Percentiles rank a stretch among this genome's conserved stretches.
These are phyloP conservation scores for Penaeus vannamei DNA, from an alignment of 1,140 invertebrate genomes.

Conservation along the genomic window DNA sequence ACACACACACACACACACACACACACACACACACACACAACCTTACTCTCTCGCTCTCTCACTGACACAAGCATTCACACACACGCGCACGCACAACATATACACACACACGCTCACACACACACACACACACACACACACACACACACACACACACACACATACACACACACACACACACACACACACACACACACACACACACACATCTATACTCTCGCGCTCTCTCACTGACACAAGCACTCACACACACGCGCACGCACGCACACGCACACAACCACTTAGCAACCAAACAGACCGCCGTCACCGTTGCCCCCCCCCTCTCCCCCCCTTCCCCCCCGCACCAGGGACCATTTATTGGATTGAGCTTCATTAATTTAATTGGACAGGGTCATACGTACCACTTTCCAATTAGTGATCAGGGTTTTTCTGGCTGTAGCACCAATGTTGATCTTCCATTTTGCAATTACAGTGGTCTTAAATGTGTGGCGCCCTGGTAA, in stretches of 20 bases:
- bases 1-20: conserved; percentile 23
- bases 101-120: conserved; percentile 20
- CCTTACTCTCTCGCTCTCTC: too few species aligned
- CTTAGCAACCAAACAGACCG: too few species aligned
- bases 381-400: conserved; percentile 37
- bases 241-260: conserved; percentile 3
- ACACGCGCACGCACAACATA: conserved; percentile 18
- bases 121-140: conserved; percentile 24
- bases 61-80: not conserved
- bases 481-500: not conserved
- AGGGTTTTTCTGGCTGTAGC: conserved; percentile 20
- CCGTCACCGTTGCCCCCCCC: not conserved
- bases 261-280: conserved; percentile 3
- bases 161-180: conserved; percentile 5
- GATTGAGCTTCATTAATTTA: conserved; percentile 48
- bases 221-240: not conserved
- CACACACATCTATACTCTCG: not conserved
- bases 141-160: conserved; percentile 30
- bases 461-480: conserved; percentile 42
- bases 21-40: not conserved
- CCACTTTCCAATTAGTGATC: conserved; percentile 44
- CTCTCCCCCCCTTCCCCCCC: not conserved
- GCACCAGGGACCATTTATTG: conserved; percentile 10
- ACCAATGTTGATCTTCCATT: conserved; percentile 55
- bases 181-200: not conserved